Conservation (phyloP, 2,888 invertebrate genomes). For the Sphinx pinastri region DNA sequence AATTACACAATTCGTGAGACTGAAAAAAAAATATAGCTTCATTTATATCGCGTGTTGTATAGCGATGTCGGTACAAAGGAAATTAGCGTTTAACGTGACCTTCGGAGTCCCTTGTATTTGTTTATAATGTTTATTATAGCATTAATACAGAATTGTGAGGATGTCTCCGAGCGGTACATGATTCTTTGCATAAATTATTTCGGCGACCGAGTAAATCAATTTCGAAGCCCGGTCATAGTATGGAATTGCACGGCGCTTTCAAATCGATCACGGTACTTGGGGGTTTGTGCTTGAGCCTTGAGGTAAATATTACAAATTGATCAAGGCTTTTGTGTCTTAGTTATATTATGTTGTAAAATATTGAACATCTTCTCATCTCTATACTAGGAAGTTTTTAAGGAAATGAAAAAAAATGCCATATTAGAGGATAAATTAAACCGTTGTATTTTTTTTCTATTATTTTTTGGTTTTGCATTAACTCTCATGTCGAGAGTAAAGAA, state of each 20-base stretch:
- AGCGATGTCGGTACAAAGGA: slow-evolving; percentile 64
- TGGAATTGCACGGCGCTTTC: slow-evolving; percentile 46
- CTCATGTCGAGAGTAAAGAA: no score
- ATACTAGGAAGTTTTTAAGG: no score
- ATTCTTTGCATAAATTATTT: slow-evolving; percentile 76
- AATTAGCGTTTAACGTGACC: slow-evolving; percentile 76
- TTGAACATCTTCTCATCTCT: no score
- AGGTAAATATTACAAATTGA: not conserved
- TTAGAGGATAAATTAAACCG: no score
- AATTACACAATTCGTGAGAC: slow-evolving; percentile 14
- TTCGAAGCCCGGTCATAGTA: slow-evolving; percentile 43
- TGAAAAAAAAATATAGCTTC: slow-evolving; percentile 46
- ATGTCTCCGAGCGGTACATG: slow-evolving; percentile 75
- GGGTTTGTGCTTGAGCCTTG: not conserved
- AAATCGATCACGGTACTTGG: slow-evolving; percentile 33
- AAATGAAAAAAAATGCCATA: no score
- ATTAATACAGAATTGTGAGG: slow-evolving; percentile 64
- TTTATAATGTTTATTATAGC: slow-evolving; percentile 60
- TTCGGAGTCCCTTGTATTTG: slow-evolving; percentile 53
- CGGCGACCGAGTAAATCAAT: slow-evolving; percentile 56
- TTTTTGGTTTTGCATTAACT: no score
- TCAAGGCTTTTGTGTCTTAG: not conserved
- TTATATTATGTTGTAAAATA: no score
- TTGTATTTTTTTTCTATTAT: no score
- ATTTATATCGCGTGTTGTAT: slow-evolving; percentile 62